Evolutionary conservation across 1,140 invertebrate genomes (phyloP).

Genomic region (Colletes latitarsis): DNA sequence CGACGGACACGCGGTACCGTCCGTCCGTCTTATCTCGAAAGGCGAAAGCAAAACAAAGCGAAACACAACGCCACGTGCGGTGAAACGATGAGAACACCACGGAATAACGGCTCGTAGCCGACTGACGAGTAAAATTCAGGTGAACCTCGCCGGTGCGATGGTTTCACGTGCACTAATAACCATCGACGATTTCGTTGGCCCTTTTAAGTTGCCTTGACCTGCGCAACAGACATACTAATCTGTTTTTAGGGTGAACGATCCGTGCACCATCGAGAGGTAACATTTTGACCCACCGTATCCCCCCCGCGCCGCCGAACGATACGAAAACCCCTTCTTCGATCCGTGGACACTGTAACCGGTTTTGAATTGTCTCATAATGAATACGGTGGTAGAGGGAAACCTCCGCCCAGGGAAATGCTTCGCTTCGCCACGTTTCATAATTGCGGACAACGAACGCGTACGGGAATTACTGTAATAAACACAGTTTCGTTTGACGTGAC

Average conservation of each 20-base stretch:
- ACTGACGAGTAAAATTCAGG: not conserved
- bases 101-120: not conserved
- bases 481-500: not conserved
- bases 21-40: not conserved
- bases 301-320: not conserved
- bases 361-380: not conserved
- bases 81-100: not conserved
- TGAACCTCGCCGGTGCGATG: not conserved
- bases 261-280: not conserved
- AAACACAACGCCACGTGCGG: not conserved
- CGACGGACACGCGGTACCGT: not conserved
- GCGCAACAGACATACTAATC: conserved; percentile 10
- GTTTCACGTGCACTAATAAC: not conserved
- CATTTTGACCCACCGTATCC: not conserved
- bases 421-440: not conserved
- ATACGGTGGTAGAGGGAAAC: not conserved
- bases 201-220: conserved; percentile 12
- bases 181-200: not conserved
- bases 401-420: not conserved
- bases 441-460: not conserved
- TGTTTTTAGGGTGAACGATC: conserved; percentile 15
- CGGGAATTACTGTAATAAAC: not conserved
- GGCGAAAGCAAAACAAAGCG: not conserved
- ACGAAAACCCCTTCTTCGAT: not conserved
- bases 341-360: not conserved